Evolutionary conservation across 2,113 vertebrate genomes (phyloP).

Genomic region (Chaetops frenatus): DNA sequence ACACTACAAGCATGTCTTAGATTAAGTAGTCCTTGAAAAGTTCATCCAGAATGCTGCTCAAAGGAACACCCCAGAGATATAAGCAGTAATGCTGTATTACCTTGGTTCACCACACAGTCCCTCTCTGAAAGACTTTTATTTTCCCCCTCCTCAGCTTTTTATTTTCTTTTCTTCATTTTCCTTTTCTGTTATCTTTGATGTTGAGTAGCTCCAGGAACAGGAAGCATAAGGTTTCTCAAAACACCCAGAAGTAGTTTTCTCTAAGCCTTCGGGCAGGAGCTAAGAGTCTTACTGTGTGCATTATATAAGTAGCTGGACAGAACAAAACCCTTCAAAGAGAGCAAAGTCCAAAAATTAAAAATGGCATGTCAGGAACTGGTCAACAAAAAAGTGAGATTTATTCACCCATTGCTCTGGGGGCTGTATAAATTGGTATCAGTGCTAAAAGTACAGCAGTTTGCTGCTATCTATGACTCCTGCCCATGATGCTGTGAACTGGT

Average conservation of each 20-base stretch:
- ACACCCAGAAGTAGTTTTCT: neutral
- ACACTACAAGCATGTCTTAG: neutral
- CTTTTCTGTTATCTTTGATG: neutral
- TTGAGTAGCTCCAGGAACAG: neutral
- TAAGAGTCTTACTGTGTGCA: neutral
- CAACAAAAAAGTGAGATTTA: neutral
- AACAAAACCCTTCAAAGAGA: neutral
- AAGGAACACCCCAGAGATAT: neutral
- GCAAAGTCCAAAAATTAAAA: neutral
- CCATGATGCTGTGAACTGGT: neutral
- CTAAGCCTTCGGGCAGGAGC: neutral
- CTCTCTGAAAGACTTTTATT: neutral
- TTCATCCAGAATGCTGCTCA: neutral
- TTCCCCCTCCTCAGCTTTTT: rapidly evolving
- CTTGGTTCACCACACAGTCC: neutral
- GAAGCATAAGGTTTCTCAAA: neutral
- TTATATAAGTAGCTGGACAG: neutral
- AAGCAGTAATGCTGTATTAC: neutral
- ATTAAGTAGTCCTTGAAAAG: neutral
- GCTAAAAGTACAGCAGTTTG: neutral
- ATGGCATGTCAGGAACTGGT: neutral
- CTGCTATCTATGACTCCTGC: neutral
- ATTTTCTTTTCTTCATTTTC: neutral
- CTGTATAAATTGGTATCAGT: neutral
- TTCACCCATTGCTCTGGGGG: neutral